phyloP scores from a whole-genome alignment of 2,113 vertebrate genomes.

The Colius striatus region DNA sequence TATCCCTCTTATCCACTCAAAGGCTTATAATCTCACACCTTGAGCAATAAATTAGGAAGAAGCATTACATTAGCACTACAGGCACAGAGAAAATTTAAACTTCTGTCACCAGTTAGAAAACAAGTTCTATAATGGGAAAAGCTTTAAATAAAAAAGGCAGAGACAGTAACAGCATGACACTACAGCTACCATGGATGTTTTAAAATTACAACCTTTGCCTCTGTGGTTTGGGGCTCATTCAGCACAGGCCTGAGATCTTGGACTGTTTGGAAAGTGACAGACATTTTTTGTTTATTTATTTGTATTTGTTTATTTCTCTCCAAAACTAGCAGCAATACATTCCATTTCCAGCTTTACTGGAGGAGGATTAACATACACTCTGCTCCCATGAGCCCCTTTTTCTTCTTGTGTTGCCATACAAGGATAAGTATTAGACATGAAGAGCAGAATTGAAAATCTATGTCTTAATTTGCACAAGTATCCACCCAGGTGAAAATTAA shows the following conservation, averaged over 20 bases:
- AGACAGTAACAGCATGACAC: not conserved
- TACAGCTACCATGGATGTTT: not conserved
- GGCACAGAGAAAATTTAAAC: not conserved
- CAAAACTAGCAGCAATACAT: not conserved
- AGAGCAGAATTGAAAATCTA: not conserved
- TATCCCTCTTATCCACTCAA: slow-evolving; percentile 59
- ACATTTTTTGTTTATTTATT: not conserved
- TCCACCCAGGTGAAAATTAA: not conserved
- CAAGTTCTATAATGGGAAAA: not conserved
- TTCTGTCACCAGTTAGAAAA: not conserved
- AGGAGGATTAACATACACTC: not conserved
- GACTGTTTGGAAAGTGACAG: not conserved
- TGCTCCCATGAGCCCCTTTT: not conserved
- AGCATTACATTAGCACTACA: slow-evolving; percentile 7
- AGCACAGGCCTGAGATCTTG: not conserved
- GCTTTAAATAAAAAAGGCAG: not conserved
- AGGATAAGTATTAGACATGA: not conserved
- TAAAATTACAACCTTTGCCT: not conserved
- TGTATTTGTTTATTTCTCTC: not conserved
- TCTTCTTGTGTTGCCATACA: not conserved
- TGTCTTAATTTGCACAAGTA: not conserved
- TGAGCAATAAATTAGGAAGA: slow-evolving; percentile 35
- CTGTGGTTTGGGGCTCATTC: not conserved
- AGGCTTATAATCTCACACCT: slow-evolving; percentile 50
- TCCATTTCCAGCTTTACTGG: not conserved